A percentile compares a stretch with the other conserved stretches of the same genome.
Evolutionary conservation across 2,113 vertebrate species (phyloP).

Genomic region (Chitala chitala): DNA sequence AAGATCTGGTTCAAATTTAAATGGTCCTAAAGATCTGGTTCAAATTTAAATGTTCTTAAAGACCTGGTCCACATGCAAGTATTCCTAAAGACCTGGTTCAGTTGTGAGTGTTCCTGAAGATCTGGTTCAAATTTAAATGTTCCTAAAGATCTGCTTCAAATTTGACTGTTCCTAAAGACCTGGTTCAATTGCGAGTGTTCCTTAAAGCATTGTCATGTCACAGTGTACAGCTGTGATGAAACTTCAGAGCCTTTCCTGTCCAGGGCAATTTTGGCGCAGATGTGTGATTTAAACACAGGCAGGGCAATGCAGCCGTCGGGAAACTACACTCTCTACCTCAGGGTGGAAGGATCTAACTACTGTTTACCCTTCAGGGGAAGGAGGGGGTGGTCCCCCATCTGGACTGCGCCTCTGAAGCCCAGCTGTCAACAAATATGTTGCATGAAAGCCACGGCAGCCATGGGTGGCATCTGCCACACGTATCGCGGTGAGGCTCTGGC

Average conservation of each 20-base stretch:
- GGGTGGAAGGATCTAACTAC: conserved; percentile 2
- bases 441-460: neutral
- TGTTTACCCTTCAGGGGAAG: conserved; percentile 19
- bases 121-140: no score
- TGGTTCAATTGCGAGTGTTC: neutral
- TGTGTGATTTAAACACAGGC: neutral
- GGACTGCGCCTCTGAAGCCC: conserved; percentile 9
- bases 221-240: neutral
- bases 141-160: no score
- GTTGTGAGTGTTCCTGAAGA: no score
- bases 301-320: neutral
- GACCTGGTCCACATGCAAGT: no score
- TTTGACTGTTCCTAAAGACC: no score
- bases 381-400: conserved; percentile 13
- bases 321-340: neutral
- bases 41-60: no score
- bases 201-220: neutral
- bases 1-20: no score
- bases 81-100: no score
- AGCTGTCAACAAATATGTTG: conserved; percentile 15
- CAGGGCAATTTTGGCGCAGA: neutral
- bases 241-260: neutral
- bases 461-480: neutral
- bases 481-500: neutral
- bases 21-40: no score